Evolutionary conservation across 2,113 vertebrate genomes (phyloP).

Genomic region (Chascanopsetta lugubris): DNA sequence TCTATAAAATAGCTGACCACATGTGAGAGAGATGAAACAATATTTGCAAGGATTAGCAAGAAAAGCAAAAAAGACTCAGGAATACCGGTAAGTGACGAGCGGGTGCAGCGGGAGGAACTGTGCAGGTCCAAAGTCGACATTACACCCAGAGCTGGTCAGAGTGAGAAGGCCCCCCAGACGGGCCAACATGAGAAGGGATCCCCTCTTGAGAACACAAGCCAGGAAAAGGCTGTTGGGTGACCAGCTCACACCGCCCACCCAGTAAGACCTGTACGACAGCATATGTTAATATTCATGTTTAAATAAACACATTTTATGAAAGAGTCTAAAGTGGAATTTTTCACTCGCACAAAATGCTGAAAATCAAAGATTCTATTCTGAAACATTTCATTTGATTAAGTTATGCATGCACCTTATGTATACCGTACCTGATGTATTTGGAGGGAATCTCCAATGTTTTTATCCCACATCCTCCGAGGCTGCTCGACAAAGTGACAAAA

Average conservation of each 20-base stretch:
- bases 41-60: slow-evolving; percentile 32
- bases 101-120: slow-evolving; percentile 96
- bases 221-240: slow-evolving; percentile 88
- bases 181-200: slow-evolving; percentile 88
- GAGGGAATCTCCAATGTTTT: slow-evolving; percentile 81
- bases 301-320: slow-evolving; percentile 5
- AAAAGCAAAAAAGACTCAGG: not conserved
- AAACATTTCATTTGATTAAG: not conserved
- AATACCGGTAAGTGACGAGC: slow-evolving; percentile 89
- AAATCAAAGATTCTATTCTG: too few relatives aligned
- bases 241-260: slow-evolving; percentile 92
- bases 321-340: not conserved
- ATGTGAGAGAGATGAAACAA: slow-evolving; percentile 66
- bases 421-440: slow-evolving; percentile 86
- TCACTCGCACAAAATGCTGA: too few relatives aligned
- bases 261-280: slow-evolving; percentile 89
- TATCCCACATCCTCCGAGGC: slow-evolving; percentile 90
- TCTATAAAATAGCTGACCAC: slow-evolving; percentile 72
- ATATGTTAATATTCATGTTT: not conserved
- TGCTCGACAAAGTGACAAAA: slow-evolving; percentile 84
- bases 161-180: slow-evolving; percentile 89
- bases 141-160: slow-evolving; percentile 88
- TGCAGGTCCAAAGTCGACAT: slow-evolving; percentile 92
- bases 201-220: slow-evolving; percentile 93
- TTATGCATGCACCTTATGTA: not conserved